Base-by-base conservation (phyloP, 2,797 vertebrate species). In the Vultur gryphus region DNA sequence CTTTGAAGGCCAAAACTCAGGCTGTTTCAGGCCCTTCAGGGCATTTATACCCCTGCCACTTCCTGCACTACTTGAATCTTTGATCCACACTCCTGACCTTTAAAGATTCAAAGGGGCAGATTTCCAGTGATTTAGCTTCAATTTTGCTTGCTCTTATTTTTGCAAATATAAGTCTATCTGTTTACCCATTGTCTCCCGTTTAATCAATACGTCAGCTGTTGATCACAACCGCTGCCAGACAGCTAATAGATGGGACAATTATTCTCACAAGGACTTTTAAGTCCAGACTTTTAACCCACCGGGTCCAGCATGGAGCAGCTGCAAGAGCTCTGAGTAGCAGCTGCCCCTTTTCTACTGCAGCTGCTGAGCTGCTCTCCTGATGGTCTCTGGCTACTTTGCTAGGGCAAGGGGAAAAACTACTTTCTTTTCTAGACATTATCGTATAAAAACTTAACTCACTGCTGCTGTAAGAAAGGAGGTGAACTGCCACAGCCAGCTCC, bases 171-270 rank as follows among this genome's bases (percentile, higher is more conserved):
- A 96, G 65, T 96, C 95, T 97, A 69, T 96, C 95, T 85, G 76
- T 58, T 93, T 81, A 87, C 17, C 37, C 82, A 3, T 80, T 80
- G 81, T 84, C 84, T 95, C 95, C 71, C 86, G 79, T 95, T 97
- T 97, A 97, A 98, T 93, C 98, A 97, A 95, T 97, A 96, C 66
- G 31, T 96, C 96, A 98, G 92, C 92, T 97, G 92, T 85, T 94
- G 94, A 94, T 92, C 67, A 84, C 64, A 89, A 43, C 65, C 37
- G 14, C 81, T 96, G 92, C 93, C 94, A 96, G 81, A 64, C 57
- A 94, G 48, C 59, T 39, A 95, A 77, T 93, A 92, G 87, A 84
- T 85, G 81, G 90, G 81, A 89, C 86, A 90, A 86, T 96, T 95
- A 91, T 90, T 93, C 67, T 96, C 94, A 95, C 75, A 94, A 93